phyloP scores from a whole-genome alignment of 2,888 invertebrate genomes.

The Pilophorus perplexus region DNA sequence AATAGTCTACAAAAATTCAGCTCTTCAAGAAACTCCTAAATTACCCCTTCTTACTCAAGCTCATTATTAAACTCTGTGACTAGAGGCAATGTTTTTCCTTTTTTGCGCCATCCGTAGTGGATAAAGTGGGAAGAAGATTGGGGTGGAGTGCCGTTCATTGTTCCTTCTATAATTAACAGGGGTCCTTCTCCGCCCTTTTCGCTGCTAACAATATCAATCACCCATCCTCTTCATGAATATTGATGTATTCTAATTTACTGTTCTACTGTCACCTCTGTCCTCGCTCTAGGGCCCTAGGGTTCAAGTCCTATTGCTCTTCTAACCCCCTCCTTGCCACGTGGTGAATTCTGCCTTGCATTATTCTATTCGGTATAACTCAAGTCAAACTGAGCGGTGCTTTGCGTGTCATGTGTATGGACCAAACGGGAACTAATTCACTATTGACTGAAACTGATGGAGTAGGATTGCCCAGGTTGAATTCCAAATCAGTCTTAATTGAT shows the following conservation, averaged over 20 bases:
- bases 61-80: too few species aligned
- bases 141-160: constrained; percentile 10
- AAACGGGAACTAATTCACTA: constrained; percentile 4
- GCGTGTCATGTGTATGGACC: constrained; percentile 6
- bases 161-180: constrained; percentile 25
- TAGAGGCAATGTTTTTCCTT: too few species aligned
- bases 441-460: constrained; percentile 6
- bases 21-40: too few species aligned
- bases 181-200: constrained; percentile 17
- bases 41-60: too few species aligned
- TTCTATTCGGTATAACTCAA: constrained; percentile 12
- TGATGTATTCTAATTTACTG: constrained; percentile 34
- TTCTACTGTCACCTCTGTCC: constrained; percentile 11
- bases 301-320: too few species aligned
- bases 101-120: not conserved
- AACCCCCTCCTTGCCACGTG: not conserved
- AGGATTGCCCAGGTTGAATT: not conserved
- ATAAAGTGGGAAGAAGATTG: not conserved
- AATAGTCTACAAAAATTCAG: too few species aligned
- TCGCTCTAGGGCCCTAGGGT: not conserved
- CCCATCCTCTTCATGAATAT: constrained; percentile 25
- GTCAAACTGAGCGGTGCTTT: not conserved
- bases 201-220: constrained; percentile 24
- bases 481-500: not conserved
- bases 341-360: constrained; percentile 2